Evolutionary conservation across 2,888 invertebrate species (phyloP), one percentile per base, ranked within the genome.

Genomic region (Sesia apiformis): DNA sequence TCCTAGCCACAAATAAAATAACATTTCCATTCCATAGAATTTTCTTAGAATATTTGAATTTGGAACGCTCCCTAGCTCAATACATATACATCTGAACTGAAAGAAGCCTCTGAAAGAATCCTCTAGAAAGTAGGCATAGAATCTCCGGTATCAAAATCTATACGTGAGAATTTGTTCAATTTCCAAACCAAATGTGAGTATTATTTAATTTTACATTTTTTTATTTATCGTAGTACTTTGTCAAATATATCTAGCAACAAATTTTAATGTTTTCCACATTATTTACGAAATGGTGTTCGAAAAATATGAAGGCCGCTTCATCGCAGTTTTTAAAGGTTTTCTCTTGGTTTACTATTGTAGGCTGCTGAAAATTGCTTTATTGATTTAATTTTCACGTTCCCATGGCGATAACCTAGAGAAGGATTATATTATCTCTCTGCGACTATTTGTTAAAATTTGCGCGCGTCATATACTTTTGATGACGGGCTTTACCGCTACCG

Each of bases 61-160:
- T 78, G 61, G 86, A 88, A 87, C 87, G 86, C 86, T 84, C 82
- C 80, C 87, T 89, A 66, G 69, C 76, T 78, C 72, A 76, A 70
- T 66, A 63, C 66, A 65, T 70, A 68, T 69, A 66, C 71, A 76
- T 75, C 70, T 76, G 67, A 64, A 63, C 71, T 87, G 90, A 89
- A 87, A 90, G 90, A 90, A 89, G 84, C 90, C 79, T 79, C 76
- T 90, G 90, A 84, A 88, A 89, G 89, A 90, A 84, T 87, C 90
- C 84, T 84, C 86, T 85, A 79, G 84, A 87, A 84, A 87, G 81
- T 84, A 87, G 85, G 82, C 88, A 88, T 78, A 78, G 83, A 81
- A 82, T 83, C 85, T 85, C 87, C 84, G 84, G 87, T 81, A 87
- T 85, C 88, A 85, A 89, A 89, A 89, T 90, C 88, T 82, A 85